Base-by-base conservation (phyloP, 1,140 invertebrate genomes). In the Tachypleus tridentatus region DNA sequence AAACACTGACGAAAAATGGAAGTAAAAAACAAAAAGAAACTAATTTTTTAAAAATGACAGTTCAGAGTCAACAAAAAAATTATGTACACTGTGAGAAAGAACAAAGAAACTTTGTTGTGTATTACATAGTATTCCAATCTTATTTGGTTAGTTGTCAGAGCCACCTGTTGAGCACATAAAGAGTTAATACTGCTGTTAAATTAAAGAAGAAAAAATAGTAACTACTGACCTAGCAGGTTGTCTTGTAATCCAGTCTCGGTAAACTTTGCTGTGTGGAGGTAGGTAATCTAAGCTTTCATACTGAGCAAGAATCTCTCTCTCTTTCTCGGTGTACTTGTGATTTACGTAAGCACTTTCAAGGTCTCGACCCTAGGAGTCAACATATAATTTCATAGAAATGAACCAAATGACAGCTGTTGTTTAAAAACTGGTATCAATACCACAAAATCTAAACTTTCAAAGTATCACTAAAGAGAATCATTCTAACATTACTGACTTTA, bases 211-310 rank as follows among this genome's bases (percentile, higher is more conserved):
- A 10, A 11, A 57, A n/a, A 57, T 57, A n/a, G 9, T 51, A n/a
- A n/a, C 9, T 7, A 61, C 4, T 11, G 49, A 65, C 60, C 71
- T 66, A 58, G 64, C 48, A 63, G 73, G 71, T 60, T 77, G 75
- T 65, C 71, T 68, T 62, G 72, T 74, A 5, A 78, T 67, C 77
- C 77, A 79, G 57, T 74, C 70, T 68, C 73, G 77, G 66, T 76
- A 79, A 3, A 75, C 74, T 60, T 76, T 72, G 70, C 75, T 77
- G 64, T 79, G 75, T 50, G 73, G 73, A 57, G 77, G 77, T 60
- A 79, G 71, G 69, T 78, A 79, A 72, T 79, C 76, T 61, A 76
- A 69, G 68, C 76, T 77, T 59, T 78, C 76, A 73, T 74, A 79
- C 48, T 71, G 67, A 10, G 67, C 70, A 57, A 79, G 71, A 59